Conservation (phyloP, 2,888 invertebrate genomes). For the Cryptophagus acutangulus region DNA sequence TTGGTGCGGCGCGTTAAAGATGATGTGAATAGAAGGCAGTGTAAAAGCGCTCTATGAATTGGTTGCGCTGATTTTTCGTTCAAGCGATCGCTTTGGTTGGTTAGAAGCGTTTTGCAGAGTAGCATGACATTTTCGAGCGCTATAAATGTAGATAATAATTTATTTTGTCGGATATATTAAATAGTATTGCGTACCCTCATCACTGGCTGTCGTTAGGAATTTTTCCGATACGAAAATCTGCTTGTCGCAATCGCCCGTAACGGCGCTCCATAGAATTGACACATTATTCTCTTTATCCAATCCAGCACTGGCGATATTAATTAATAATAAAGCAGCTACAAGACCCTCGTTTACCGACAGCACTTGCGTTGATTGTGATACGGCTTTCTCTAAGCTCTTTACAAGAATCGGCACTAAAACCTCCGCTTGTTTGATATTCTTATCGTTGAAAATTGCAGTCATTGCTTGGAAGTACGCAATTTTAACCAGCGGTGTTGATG, state of each 20-base stretch:
- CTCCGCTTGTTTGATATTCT: slow-evolving; percentile 48
- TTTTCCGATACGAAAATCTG: slow-evolving; percentile 80
- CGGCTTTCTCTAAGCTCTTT: slow-evolving; percentile 70
- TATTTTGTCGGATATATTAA: not conserved
- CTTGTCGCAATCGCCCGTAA: slow-evolving; percentile 71
- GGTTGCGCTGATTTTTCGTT: slow-evolving; percentile 40
- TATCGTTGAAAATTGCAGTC: slow-evolving; percentile 58
- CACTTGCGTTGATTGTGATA: slow-evolving; percentile 67
- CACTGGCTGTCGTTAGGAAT: slow-evolving; percentile 64
- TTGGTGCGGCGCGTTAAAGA: slow-evolving; percentile 61
- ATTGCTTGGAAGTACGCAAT: slow-evolving; percentile 75
- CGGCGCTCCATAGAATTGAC: slow-evolving; percentile 61
- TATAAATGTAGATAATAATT: slow-evolving; percentile 1
- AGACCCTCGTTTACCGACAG: slow-evolving; percentile 67
- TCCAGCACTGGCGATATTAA: slow-evolving; percentile 54
- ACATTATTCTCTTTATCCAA: slow-evolving; percentile 52
- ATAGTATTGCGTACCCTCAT: slow-evolving; percentile 53
- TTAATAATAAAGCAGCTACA: slow-evolving; percentile 62
- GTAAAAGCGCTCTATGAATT: slow-evolving; percentile 66
- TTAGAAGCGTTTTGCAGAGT: not conserved
- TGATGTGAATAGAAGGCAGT: slow-evolving; percentile 58
- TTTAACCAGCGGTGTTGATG: slow-evolving; percentile 70
- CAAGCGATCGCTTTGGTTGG: not conserved
- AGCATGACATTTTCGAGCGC: not conserved
- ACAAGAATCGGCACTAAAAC: slow-evolving; percentile 60